Evolutionary conservation across 2,888 invertebrate species (phyloP).

Genomic region (Dexiosoma caninum): DNA sequence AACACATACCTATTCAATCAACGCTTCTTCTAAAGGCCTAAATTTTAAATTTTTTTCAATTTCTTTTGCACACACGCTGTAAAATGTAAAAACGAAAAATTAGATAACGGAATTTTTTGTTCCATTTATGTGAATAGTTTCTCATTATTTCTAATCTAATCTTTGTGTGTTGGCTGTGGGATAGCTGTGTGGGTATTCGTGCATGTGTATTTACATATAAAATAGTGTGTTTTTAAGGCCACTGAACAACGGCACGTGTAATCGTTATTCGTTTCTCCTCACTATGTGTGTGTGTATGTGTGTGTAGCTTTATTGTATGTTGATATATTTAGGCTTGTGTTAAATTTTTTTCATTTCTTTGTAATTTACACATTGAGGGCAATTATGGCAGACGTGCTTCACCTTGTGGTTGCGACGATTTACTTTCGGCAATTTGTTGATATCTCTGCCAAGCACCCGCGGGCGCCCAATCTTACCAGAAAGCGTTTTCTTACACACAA

Average conservation of each 20-base stretch:
- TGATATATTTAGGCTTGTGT: not conserved
- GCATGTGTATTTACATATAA: not conserved
- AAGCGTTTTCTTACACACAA: too few species aligned
- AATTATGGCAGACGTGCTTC: not conserved
- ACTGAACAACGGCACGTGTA: conserved; percentile 41
- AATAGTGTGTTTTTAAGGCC: conserved; percentile 25
- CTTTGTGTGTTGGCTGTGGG: not conserved
- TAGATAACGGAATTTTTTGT: not conserved
- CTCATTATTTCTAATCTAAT: not conserved
- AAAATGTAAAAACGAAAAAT: not conserved
- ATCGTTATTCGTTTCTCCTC: not conserved
- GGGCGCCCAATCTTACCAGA: too few species aligned
- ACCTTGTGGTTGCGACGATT: too few species aligned
- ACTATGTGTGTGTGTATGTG: not conserved
- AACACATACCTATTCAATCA: too few species aligned
- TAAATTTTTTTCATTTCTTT: not conserved
- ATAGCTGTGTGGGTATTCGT: not conserved
- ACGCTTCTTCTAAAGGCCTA: too few species aligned
- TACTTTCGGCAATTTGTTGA: too few species aligned
- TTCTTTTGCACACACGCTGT: conserved; percentile 8
- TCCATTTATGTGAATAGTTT: too few species aligned
- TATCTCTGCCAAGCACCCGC: too few species aligned
- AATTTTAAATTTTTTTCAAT: not conserved
- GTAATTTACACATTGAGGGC: not conserved
- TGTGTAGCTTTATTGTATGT: too few species aligned